These are phyloP conservation scores for Sinella curviseta DNA, from an alignment of 1,140 invertebrate genomes.

Conservation along the genomic window DNA sequence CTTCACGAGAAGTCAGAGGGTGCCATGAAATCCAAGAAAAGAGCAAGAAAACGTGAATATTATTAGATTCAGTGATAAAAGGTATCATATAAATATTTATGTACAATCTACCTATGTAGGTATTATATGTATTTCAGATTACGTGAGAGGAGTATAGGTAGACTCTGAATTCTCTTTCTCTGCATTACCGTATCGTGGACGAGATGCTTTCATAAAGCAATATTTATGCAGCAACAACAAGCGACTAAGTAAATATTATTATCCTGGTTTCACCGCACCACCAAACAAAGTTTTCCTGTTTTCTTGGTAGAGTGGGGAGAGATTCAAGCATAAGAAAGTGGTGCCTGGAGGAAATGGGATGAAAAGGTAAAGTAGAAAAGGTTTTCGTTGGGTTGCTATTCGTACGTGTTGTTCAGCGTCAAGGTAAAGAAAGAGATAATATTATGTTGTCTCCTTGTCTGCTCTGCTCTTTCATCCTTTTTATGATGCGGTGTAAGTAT, in stretches of 20 bases:
- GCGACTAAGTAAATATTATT: neutral
- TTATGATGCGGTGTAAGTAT: neutral
- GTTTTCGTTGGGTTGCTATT: too few species aligned
- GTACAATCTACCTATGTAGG: neutral
- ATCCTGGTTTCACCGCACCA: neutral
- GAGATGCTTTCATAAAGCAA: too few species aligned
- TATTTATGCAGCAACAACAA: neutral
- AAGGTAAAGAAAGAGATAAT: conserved; percentile 15
- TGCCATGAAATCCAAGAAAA: neutral
- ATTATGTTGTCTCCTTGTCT: too few species aligned
- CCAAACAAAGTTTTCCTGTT: neutral
- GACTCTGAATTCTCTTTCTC: too few species aligned
- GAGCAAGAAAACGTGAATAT: neutral
- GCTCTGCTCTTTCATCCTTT: conserved; percentile 5
- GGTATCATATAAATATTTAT: conserved; percentile 14
- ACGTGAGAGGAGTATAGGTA: too few species aligned
- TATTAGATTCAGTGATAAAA: too few species aligned
- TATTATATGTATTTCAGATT: neutral
- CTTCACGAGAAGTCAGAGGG: too few species aligned
- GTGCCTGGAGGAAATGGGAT: conserved; percentile 19
- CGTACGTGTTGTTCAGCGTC: too few species aligned
- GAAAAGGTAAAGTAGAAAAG: conserved; percentile 1
- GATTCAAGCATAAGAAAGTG: neutral
- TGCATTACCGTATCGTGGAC: too few species aligned
- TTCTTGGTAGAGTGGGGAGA: neutral